Percentiles rank a stretch among this genome's conserved stretches.
Conservation (phyloP, 2,113 vertebrate species). For the Hepsetus odoe region DNA sequence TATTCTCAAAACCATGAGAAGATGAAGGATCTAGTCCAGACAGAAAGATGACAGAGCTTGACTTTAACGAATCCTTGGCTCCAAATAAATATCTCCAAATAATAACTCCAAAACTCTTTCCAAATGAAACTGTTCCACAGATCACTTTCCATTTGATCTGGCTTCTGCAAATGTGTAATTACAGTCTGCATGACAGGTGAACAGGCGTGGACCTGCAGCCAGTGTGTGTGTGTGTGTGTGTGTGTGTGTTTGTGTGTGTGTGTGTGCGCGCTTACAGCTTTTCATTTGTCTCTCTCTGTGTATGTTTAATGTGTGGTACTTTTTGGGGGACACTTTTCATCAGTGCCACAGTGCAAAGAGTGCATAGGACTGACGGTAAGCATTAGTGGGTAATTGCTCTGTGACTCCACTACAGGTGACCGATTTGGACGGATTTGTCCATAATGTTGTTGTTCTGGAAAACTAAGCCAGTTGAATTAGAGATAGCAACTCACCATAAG, state of each 20-base stretch:
- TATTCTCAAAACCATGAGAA: not conserved
- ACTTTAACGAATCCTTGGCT: not conserved
- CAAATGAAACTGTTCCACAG: not conserved
- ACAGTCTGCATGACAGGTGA: not conserved
- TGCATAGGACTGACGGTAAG: no score
- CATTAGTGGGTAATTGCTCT: no score
- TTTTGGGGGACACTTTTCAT: not conserved
- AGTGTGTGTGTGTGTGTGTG: conserved; percentile 17
- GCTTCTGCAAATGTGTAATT: conserved; percentile 17
- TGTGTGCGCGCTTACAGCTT: conserved; percentile 4
- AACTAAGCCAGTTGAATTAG: no score
- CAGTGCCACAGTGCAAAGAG: no score
- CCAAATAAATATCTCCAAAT: no score
- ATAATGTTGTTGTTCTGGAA: no score
- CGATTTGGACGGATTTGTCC: no score
- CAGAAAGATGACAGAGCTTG: not conserved
- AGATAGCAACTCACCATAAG: no score
- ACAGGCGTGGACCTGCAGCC: conserved; percentile 26
- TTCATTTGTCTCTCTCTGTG: not conserved
- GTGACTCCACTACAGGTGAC: no score
- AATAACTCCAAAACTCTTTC: not conserved
- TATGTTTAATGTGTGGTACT: not conserved
- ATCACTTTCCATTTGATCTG: conserved; percentile 8
- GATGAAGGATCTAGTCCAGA: not conserved
- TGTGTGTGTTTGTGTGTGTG: conserved; percentile 31